These are phyloP conservation scores for Ispidina lecontei DNA, from an alignment of 2,797 vertebrate species.

Conservation along the genomic window DNA sequence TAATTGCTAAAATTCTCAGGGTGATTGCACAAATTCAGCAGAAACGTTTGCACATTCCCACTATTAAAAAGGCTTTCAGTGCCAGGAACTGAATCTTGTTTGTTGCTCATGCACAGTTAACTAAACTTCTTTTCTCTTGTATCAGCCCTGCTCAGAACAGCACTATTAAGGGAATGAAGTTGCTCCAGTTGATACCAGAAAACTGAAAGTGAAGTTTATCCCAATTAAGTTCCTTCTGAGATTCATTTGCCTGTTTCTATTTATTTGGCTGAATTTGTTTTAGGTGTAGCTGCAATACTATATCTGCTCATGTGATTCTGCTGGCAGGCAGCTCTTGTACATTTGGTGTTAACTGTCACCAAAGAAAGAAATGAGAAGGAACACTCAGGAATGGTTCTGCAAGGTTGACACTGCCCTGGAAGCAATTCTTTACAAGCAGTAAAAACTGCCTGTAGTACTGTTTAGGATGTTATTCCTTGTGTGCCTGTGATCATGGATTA, in stretches of 20 bases:
- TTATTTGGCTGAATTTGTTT: neutral
- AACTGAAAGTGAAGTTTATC: neutral
- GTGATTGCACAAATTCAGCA: neutral
- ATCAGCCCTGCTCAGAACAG: neutral
- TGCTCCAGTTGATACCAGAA: neutral
- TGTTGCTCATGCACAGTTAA: neutral
- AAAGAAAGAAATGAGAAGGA: neutral
- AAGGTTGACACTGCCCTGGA: neutral
- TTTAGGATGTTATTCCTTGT: neutral
- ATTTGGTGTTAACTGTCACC: neutral
- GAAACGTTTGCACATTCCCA: neutral
- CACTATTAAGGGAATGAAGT: accelerated
- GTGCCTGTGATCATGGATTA: neutral
- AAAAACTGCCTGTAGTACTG: neutral
- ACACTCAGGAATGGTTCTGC: neutral
- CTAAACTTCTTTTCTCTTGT: neutral
- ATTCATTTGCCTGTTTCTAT: neutral
- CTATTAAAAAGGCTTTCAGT: neutral
- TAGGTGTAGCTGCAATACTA: neutral
- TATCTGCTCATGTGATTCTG: neutral
- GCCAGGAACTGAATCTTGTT: neutral
- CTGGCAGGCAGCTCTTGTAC: neutral
- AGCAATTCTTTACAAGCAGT: neutral
- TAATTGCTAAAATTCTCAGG: neutral
- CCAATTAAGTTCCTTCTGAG: neutral